A percentile compares a stretch with the other conserved stretches of the same genome.
Evolutionary conservation across 2,797 vertebrate genomes (phyloP).

Genomic region (Syngnathus rostellatus): DNA sequence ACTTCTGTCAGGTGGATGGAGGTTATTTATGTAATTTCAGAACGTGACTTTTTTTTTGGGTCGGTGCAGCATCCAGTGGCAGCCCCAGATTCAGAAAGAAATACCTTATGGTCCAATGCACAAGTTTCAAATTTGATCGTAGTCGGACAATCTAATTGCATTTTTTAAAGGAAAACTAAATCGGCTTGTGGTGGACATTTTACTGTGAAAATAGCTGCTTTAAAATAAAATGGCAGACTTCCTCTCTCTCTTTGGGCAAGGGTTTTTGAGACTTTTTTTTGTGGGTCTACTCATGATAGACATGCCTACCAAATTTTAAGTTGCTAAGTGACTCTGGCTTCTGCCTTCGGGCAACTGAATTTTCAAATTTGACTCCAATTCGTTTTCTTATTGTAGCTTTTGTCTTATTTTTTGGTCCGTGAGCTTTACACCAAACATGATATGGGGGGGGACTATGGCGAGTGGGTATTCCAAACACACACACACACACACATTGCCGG

Average conservation of each 20-base stretch:
- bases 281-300: not conserved
- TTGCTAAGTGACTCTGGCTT: not conserved
- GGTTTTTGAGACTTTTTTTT: not conserved
- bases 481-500: not conserved
- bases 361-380: not conserved
- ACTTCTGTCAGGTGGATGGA: not conserved
- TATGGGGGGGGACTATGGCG: constrained; percentile 8
- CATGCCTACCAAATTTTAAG: not conserved
- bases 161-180: too few species aligned
- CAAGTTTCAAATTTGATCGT: too few species aligned
- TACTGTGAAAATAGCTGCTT: not conserved
- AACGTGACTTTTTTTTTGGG: not conserved
- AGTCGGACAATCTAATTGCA: too few species aligned
- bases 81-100: too few species aligned
- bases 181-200: too few species aligned
- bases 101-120: too few species aligned
- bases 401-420: too few species aligned
- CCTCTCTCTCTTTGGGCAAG: not conserved
- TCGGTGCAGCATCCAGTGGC: too few species aligned
- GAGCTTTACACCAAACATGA: too few species aligned
- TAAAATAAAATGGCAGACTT: not conserved
- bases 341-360: not conserved
- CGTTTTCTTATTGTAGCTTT: too few species aligned
- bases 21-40: not conserved
- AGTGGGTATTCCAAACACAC: constrained; percentile 49